Evolutionary conservation across 2,888 invertebrate species (phyloP).

Genomic region (Acanthosepion esculentum): DNA sequence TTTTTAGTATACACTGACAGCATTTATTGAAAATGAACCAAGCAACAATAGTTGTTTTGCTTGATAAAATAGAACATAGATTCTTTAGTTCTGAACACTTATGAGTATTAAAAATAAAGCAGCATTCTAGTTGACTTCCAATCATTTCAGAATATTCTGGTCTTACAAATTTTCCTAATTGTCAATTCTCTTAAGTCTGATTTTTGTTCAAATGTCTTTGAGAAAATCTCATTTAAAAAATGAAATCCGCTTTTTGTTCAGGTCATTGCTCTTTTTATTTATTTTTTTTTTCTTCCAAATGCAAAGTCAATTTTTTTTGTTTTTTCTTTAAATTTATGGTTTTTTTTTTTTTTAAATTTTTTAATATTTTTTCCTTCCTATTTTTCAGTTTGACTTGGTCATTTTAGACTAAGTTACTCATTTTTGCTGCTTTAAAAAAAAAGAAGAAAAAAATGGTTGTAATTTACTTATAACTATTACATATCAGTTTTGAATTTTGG

Average conservation of each 20-base stretch:
- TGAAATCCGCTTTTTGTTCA: conserved; percentile 42
- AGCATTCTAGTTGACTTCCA: conserved; percentile 33
- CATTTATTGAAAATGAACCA: not conserved
- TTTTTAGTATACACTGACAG: not conserved
- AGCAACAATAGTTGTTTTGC: not conserved
- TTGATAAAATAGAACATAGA: not conserved
- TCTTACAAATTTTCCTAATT: not conserved
- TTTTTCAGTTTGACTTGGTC: not conserved
- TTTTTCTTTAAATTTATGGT: not conserved
- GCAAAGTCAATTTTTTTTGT: not conserved
- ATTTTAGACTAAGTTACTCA: not conserved
- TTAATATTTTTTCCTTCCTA: not conserved
- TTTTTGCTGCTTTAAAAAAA: not conserved
- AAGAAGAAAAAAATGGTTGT: not conserved
- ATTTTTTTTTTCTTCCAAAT: not conserved
- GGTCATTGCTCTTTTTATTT: conserved; percentile 34
- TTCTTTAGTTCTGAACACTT: not conserved
- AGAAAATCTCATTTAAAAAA: conserved; percentile 35
- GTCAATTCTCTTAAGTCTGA: not conserved
- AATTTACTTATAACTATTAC: not conserved
- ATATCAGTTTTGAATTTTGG: not conserved
- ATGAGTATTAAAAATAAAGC: not conserved
- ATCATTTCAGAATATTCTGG: conserved; percentile 2
- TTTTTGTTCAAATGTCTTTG: conserved; percentile 24
- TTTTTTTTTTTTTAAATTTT: not conserved